Evolutionary conservation across 2,888 invertebrate species (phyloP).

Genomic region (Agrochola lychnidis): DNA sequence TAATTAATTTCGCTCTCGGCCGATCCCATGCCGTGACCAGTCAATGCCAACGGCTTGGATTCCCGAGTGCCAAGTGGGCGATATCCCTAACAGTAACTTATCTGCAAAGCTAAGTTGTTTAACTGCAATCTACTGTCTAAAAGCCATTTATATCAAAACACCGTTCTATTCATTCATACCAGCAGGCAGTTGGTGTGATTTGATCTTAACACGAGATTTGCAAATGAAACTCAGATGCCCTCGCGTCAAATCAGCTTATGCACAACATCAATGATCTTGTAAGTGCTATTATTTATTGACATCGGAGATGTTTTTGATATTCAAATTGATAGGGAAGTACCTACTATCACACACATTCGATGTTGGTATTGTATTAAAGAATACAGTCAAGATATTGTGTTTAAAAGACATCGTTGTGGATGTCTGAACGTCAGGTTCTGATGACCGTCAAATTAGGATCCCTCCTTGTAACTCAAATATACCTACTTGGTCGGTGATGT

Average conservation of each 20-base stretch:
- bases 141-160: slow-evolving; percentile 28
- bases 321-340: not conserved
- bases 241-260: not conserved
- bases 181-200: slow-evolving; percentile 3
- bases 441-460: not conserved
- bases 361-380: not conserved
- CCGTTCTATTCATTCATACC: slow-evolving; percentile 15
- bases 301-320: not conserved
- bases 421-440: not conserved
- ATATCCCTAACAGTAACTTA: slow-evolving; percentile 22
- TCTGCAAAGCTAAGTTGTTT: slow-evolving; percentile 26
- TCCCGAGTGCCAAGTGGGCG: slow-evolving; percentile 25
- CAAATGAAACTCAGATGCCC: slow-evolving; percentile 17
- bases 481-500: not conserved
- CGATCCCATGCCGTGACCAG: slow-evolving; percentile 16
- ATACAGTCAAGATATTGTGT: not conserved
- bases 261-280: not conserved
- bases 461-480: not conserved
- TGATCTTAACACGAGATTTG: slow-evolving; percentile 24
- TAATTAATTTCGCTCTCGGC: not conserved
- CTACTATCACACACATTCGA: not conserved
- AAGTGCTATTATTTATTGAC: not conserved
- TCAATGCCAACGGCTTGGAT: slow-evolving; percentile 30
- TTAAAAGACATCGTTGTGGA: not conserved
- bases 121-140: slow-evolving; percentile 21